Evolutionary conservation across 2,797 vertebrate species (phyloP).

Genomic region (Hypotaenidia philippensis): DNA sequence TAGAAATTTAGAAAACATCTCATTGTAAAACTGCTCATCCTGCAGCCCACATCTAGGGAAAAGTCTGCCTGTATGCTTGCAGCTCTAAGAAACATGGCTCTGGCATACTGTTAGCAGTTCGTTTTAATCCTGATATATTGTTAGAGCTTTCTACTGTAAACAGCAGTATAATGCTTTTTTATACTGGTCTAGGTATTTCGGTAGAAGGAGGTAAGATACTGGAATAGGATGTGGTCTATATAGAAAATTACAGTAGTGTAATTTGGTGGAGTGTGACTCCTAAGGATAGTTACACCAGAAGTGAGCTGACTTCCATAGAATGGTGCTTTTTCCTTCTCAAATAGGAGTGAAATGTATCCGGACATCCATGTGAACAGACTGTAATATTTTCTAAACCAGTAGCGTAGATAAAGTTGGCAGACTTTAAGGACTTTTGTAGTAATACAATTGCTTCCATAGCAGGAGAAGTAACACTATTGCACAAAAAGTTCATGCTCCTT

Average conservation of each 20-base stretch:
- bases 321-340: background rate
- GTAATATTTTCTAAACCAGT: background rate
- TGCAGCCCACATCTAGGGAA: fast-evolving
- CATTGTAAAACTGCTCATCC: background rate
- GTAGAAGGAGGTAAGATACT: background rate
- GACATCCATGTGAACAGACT: background rate
- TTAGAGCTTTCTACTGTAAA: background rate
- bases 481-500: background rate
- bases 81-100: background rate
- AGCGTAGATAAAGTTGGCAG: background rate
- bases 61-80: background rate
- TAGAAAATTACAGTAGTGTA: background rate
- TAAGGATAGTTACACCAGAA: background rate
- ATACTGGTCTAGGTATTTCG: background rate
- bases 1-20: background rate
- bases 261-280: background rate
- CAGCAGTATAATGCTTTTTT: background rate
- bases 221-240: background rate
- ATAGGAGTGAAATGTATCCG: background rate
- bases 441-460: background rate
- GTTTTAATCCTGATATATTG: background rate
- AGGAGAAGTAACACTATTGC: background rate
- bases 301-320: background rate
- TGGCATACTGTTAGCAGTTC: background rate
- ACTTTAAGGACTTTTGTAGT: background rate